phyloP scores from a whole-genome alignment of 2,113 vertebrate species.

The Notothenia coriiceps region DNA sequence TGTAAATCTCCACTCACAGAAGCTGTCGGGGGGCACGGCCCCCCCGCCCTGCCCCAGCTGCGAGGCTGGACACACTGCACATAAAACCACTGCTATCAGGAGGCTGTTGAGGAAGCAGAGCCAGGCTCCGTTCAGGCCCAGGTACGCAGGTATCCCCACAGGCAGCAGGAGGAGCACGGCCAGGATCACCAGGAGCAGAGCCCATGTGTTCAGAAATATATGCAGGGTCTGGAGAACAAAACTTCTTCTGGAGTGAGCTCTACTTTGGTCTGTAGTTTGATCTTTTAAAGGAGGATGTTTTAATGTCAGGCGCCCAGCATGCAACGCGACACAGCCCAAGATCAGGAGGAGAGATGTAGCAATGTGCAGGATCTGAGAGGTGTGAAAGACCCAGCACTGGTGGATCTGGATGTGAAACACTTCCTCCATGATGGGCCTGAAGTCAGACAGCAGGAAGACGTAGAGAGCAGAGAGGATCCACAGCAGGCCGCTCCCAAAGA shows the following conservation, averaged over 20 bases:
- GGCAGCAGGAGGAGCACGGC: constrained; percentile 70
- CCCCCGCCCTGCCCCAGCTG: constrained; percentile 52
- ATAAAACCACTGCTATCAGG: constrained; percentile 82
- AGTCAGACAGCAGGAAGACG: constrained; percentile 71
- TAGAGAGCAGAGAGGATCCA: constrained; percentile 81
- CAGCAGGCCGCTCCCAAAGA: constrained; percentile 57
- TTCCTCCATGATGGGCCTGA: constrained; percentile 57
- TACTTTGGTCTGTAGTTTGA: not conserved
- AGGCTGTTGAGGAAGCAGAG: constrained; percentile 91
- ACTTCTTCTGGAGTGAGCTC: constrained; percentile 40
- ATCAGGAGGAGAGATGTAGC: constrained; percentile 73
- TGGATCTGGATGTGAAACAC: constrained; percentile 24
- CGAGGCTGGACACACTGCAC: constrained; percentile 73
- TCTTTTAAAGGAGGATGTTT: not conserved
- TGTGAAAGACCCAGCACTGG: constrained; percentile 79
- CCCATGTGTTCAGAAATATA: constrained; percentile 88
- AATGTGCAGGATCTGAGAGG: constrained; percentile 80
- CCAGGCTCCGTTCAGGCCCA: constrained; percentile 90
- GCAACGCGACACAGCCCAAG: constrained; percentile 58
- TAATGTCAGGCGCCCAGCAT: constrained; percentile 7
- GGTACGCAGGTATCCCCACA: constrained; percentile 84
- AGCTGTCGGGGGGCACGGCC: constrained; percentile 80
- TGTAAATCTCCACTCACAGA: constrained; percentile 89
- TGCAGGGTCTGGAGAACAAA: constrained; percentile 76
- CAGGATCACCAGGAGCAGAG: constrained; percentile 84